Evolutionary conservation across 1,140 invertebrate species (phyloP).

Genomic region (Calephelis virginiensis): DNA sequence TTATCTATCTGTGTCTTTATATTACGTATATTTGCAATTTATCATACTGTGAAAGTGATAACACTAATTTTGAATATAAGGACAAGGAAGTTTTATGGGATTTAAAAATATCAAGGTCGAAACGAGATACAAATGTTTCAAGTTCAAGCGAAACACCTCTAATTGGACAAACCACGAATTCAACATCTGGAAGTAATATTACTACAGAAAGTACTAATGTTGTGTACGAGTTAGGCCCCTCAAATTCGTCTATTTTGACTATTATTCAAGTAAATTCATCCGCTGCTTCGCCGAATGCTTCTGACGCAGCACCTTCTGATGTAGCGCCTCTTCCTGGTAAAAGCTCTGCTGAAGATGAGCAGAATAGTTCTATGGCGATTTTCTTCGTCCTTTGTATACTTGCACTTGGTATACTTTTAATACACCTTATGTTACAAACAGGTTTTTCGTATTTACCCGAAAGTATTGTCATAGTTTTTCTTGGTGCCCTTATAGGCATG

Average conservation of each 20-base stretch:
- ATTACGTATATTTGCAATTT: neutral
- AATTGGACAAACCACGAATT: slow-evolving; percentile 35
- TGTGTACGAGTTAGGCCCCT: slow-evolving; percentile 52
- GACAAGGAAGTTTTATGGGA: slow-evolving; percentile 24
- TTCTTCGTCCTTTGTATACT: slow-evolving; percentile 97
- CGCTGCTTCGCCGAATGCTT: slow-evolving; percentile 50
- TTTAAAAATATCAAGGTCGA: slow-evolving; percentile 47
- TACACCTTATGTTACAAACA: slow-evolving; percentile 96
- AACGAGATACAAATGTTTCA: slow-evolving; percentile 43
- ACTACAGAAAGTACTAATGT: slow-evolving; percentile 51
- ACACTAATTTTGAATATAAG: slow-evolving; percentile 4
- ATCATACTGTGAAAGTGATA: neutral
- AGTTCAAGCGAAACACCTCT: slow-evolving; percentile 53
- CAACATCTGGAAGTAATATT: slow-evolving; percentile 35
- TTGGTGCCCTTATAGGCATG: slow-evolving; percentile 95
- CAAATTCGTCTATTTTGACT: slow-evolving; percentile 49
- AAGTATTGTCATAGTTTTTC: slow-evolving; percentile 97
- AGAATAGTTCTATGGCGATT: slow-evolving; percentile 97
- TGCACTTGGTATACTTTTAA: slow-evolving; percentile 94
- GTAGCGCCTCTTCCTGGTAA: slow-evolving; percentile 88
- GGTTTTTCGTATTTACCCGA: slow-evolving; percentile 98
- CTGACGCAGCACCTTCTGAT: slow-evolving; percentile 81
- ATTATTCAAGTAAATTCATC: slow-evolving; percentile 57
- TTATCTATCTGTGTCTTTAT: neutral
- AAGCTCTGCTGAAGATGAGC: slow-evolving; percentile 95